Percentiles rank a stretch among this genome's conserved stretches.
Evolutionary conservation across 2,888 invertebrate species (phyloP).

Genomic region (Hermaeophaga mercurialis): DNA sequence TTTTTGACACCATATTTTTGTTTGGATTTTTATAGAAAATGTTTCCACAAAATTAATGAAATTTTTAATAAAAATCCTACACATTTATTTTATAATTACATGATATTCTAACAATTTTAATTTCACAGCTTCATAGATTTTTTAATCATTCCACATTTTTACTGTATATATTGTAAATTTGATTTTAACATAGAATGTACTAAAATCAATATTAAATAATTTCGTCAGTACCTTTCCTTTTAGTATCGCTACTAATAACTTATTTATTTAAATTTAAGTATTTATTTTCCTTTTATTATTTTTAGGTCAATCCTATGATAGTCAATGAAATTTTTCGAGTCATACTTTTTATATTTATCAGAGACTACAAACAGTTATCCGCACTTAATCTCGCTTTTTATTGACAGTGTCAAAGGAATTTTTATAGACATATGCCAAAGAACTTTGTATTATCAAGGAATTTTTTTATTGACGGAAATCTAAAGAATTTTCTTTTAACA

Average conservation of each 20-base stretch:
- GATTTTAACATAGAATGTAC: constrained; percentile 21
- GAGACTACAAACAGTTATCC: not conserved
- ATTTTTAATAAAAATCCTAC: too few species aligned
- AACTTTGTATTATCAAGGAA: too few species aligned
- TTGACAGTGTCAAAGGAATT: too few species aligned
- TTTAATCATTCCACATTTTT: constrained; percentile 31
- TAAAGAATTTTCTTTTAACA: too few species aligned
- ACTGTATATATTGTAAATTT: constrained; percentile 22
- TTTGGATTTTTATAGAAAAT: too few species aligned
- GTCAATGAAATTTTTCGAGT: constrained; percentile 5
- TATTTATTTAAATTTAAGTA: constrained; percentile 38
- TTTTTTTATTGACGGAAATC: too few species aligned
- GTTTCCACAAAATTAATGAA: too few species aligned
- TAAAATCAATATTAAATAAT: constrained; percentile 7
- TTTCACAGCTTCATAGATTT: constrained; percentile 15
- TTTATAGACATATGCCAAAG: too few species aligned
- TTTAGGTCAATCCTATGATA: constrained; percentile 8
- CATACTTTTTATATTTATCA: constrained; percentile 2
- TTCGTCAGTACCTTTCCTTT: constrained; percentile 28
- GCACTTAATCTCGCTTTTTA: too few species aligned
- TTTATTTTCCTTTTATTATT: constrained; percentile 32
- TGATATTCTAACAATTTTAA: constrained; percentile 9
- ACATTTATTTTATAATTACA: not conserved
- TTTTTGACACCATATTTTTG: too few species aligned
- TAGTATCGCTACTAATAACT: constrained; percentile 39